Conservation (phyloP, 2,888 invertebrate genomes). For the Drosophila gaucha region DNA sequence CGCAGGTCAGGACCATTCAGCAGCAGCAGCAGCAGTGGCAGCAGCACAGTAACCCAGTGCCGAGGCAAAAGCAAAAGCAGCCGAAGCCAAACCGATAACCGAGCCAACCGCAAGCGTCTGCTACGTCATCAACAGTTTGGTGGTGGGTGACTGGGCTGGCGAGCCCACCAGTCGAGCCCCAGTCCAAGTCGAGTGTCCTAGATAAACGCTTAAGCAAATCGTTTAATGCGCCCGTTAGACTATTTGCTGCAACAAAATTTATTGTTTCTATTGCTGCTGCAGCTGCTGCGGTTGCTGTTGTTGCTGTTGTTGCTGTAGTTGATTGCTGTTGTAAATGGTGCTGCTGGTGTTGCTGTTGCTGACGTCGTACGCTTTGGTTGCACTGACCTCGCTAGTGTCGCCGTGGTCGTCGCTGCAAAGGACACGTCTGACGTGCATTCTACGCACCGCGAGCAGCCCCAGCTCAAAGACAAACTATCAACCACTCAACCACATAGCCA, state of each 20-base stretch:
- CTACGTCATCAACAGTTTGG: constrained; percentile 44
- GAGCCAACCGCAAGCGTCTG: constrained; percentile 27
- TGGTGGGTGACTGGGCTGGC: background rate
- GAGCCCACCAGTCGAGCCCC: constrained; percentile 6
- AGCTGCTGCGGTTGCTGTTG: background rate
- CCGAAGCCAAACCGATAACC: constrained; percentile 6
- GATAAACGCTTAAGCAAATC: constrained; percentile 13
- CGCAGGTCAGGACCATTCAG: constrained; percentile 41
- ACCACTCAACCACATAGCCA: background rate
- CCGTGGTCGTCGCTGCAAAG: constrained; percentile 37
- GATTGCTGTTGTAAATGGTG: background rate
- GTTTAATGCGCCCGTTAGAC: background rate
- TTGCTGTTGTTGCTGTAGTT: background rate
- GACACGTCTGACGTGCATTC: constrained; percentile 67
- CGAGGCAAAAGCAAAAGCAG: constrained; percentile 2
- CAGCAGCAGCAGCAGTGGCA: background rate
- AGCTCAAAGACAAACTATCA: background rate
- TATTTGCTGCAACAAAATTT: background rate
- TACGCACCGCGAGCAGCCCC: constrained; percentile 8
- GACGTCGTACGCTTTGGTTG: constrained; percentile 20
- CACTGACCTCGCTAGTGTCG: constrained; percentile 21
- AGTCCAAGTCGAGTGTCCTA: constrained; percentile 13
- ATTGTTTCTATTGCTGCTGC: background rate
- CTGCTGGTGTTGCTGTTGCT: background rate
- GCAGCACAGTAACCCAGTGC: constrained; percentile 38